These are phyloP conservation scores for Imbricaverruca yamaguchii DNA, from an alignment of 2,888 invertebrate genomes.

Conservation along the genomic window DNA sequence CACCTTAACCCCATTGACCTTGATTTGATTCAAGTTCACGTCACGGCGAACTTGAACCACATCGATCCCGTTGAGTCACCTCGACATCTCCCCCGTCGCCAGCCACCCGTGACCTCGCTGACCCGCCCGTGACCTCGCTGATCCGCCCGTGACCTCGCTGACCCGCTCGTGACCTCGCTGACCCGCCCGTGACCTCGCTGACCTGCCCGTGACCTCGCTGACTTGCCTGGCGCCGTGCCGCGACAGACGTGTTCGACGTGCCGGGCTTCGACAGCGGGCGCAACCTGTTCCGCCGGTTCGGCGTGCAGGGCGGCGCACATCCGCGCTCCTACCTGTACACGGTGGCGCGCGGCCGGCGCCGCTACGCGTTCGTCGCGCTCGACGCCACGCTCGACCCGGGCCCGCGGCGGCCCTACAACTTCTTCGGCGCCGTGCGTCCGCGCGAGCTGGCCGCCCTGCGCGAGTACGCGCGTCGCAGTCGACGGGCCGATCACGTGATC, in stretches of 20 bases:
- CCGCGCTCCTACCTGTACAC: conserved; percentile 65
- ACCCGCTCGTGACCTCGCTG: not conserved
- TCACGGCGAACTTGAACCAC: no score
- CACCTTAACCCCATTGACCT: no score
- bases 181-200: not conserved
- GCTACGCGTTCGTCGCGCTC: conserved; percentile 72
- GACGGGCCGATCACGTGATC: not conserved
- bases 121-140: not conserved
- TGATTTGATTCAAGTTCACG: no score
- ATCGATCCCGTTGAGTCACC: not conserved
- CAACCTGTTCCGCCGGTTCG: conserved; percentile 70
- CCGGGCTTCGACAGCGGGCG: conserved; percentile 56
- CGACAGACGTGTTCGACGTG: conserved; percentile 79
- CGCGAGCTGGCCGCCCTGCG: conserved; percentile 53
- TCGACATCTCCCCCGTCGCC: not conserved
- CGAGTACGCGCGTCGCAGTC: not conserved
- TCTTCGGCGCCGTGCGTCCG: conserved; percentile 63
- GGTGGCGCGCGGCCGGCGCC: conserved; percentile 51
- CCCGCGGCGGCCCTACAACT: conserved; percentile 78
- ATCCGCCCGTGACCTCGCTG: not conserved
- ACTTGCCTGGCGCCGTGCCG: not conserved
- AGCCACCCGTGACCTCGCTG: not conserved
- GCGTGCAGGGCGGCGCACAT: conserved; percentile 63
- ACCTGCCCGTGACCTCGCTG: not conserved
- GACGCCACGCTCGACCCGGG: conserved; percentile 85